Base-by-base conservation (phyloP, 2,888 invertebrate species). In the Pegoplata infirma region DNA sequence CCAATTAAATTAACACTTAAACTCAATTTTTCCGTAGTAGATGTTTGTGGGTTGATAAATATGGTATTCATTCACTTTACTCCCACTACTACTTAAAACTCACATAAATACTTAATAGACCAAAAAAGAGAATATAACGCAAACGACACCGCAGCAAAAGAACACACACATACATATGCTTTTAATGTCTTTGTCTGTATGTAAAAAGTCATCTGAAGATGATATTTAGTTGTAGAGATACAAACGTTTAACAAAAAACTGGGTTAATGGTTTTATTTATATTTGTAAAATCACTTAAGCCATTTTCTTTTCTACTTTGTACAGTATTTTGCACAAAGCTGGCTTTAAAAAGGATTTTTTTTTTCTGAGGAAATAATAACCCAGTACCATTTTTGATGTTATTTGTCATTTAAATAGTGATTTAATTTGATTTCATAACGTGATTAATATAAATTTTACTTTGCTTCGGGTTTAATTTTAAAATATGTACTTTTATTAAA, bases 211-310 rank as follows among this genome's bases (percentile, higher is more conserved):
- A 51, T 47, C 44, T 59, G 61, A 56, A 64, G 64, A 73, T 68
- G 32, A 77, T 64, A 68, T 68, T 64, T 58, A 40, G 53, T 59
- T n/a, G n/a, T n/a, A n/a, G n/a, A 69, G 59, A 68, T 68, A 59
- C 32, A 47, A 55, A 44, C 55, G 51, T 69, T 68, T 61, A 61
- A 77, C 55, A 66, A 55, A 53, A 59, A 68, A 67, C 49, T 75
- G 63, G 75, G 74, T 79, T 79, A 79, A 79, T 79, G 79, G 66
- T 67, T 79, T 79, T 67, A 75, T 71, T 71, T 79, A 71, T 71
- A 67, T 66, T 74, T 71, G 79, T 56, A 58, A 78, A 75, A 71
- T 71, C 66, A 67, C 61, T 79, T 74, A 69, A 74, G 59, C 69
- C 55, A 61, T 67, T 61, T 55, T 71, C 56, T 49, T 71, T 79